These are phyloP conservation scores for Gyps fulvus DNA, from an alignment of 2,113 vertebrate genomes.

Conservation along the genomic window DNA sequence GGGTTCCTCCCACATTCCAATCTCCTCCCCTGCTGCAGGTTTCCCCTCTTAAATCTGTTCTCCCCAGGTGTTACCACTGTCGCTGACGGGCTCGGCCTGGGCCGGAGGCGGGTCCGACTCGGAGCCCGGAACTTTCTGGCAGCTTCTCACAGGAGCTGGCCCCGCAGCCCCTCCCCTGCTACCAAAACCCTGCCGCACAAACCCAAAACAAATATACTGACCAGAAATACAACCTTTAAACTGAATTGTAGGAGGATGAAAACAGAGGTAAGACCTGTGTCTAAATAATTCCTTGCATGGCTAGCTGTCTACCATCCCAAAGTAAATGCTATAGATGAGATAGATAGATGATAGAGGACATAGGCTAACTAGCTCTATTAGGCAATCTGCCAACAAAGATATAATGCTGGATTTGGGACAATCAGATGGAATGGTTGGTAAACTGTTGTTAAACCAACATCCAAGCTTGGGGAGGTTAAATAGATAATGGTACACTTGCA, in stretches of 20 bases:
- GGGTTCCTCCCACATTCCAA: no score
- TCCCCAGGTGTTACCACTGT: no score
- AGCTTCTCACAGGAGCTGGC: no score
- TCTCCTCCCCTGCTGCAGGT: no score
- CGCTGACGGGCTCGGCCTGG: no score
- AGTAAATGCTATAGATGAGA: rapidly evolving
- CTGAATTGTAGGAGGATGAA: not conserved
- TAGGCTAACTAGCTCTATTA: not conserved
- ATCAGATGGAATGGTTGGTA: not conserved
- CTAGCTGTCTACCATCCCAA: not conserved
- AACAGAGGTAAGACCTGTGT: not conserved
- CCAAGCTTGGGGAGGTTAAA: not conserved
- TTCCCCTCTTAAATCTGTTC: no score
- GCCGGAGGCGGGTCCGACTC: no score
- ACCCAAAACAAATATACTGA: not conserved
- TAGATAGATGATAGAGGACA: not conserved
- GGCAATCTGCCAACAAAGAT: not conserved
- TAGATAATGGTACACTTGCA: not conserved
- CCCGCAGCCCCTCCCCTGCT: no score
- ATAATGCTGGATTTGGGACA: not conserved
- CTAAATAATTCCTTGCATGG: not conserved
- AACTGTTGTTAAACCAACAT: not conserved
- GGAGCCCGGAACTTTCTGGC: no score
- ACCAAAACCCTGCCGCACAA: no score
- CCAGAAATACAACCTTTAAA: not conserved